Conservation (phyloP, 2,888 invertebrate species). For the Cerastoderma edule region DNA sequence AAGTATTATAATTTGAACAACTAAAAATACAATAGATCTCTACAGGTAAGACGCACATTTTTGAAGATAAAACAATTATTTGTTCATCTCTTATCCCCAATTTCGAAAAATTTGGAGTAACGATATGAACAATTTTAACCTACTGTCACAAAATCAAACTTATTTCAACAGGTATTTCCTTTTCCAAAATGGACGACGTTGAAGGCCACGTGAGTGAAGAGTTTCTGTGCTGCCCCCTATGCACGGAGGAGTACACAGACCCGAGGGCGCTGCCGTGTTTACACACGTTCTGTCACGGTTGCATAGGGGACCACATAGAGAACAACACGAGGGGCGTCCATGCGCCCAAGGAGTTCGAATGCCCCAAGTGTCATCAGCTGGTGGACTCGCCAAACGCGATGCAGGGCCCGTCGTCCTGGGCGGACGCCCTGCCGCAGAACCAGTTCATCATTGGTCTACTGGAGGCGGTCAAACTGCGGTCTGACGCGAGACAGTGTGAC, state of each 20-base stretch:
- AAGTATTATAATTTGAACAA: too few species aligned
- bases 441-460: conserved; percentile 64
- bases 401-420: conserved; percentile 62
- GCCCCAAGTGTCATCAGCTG: conserved; percentile 61
- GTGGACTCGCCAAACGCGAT: conserved; percentile 51
- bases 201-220: conserved; percentile 59
- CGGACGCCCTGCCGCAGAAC: conserved; percentile 61
- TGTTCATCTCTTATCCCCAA: not conserved
- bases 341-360: conserved; percentile 57
- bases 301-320: conserved; percentile 64
- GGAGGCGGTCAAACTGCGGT: conserved; percentile 58
- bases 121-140: too few species aligned
- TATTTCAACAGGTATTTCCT: too few species aligned
- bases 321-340: conserved; percentile 57
- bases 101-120: not conserved
- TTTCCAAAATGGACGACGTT: conserved; percentile 38
- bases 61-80: too few species aligned
- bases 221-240: conserved; percentile 63
- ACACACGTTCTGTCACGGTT: conserved; percentile 62
- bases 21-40: too few species aligned
- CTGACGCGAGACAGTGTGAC: conserved; percentile 60
- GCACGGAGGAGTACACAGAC: conserved; percentile 64
- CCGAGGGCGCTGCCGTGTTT: conserved; percentile 62
- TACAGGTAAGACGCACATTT: too few species aligned
- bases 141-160: not conserved